Base-by-base conservation (phyloP, 1,140 invertebrate genomes). In the Drosophila takahashii region DNA sequence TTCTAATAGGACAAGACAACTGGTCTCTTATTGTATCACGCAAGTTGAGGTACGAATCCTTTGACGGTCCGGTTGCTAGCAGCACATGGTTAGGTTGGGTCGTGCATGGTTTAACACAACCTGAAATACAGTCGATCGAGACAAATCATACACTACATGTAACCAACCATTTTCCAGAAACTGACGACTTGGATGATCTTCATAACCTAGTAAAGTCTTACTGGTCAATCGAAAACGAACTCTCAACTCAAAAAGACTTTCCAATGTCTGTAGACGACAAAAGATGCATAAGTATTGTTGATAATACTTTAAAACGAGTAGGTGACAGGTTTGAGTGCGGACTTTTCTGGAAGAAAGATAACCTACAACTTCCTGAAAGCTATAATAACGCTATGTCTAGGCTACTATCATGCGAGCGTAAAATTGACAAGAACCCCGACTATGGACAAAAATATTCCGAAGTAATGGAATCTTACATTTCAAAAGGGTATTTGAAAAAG, bases 311-410 rank as follows among this genome's bases (percentile, higher is more conserved):
- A 50, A 32, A 50, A 29, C 48, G 27, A 34, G 8, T 34, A 5
- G 48, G 27, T n/a, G 15, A 51, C 6, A 16, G 29, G 15, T 34
- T 51, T 16, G 48, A 51, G 10, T 32, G 48, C 27, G 48, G 48
- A 51, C 48, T 51, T 51, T 51, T 51, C 15, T 32, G 29, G 29
- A 51, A 51, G 29, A 51, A 51, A 32, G 15, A 34, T 4, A 34
- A 32, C 29, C 3, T 32, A 22, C 22, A 22, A 3, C 22, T 22
- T 22, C 22, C 22, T 22, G 22, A 22, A 22, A 22, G 22, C 22
- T 32, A 32, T 32, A 32, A 32, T 8, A 32, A 32, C 9, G 32
- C 5, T 32, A 8, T 32, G 5, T 32, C 32, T 9, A 32, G 1
- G 9, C 4, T 32, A 8, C 6, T 32, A 32, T 32, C 32, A 32